Evolutionary conservation across 2,113 vertebrate species (phyloP).

Genomic region (Morone saxatilis): DNA sequence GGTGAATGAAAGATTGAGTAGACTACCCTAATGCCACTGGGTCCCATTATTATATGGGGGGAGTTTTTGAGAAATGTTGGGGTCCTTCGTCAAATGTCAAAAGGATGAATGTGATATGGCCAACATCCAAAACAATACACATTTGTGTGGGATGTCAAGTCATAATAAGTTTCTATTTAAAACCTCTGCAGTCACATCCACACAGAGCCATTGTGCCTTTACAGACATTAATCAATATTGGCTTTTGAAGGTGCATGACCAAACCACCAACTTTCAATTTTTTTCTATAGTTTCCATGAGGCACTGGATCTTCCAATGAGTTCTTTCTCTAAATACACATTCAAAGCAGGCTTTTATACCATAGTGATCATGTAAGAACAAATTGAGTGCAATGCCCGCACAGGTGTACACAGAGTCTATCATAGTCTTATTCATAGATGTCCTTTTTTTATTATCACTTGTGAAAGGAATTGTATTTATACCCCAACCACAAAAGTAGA

Average conservation of each 20-base stretch:
- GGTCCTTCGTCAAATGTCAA: constrained; percentile 69
- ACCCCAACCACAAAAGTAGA: constrained; percentile 19
- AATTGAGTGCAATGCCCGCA: constrained; percentile 6
- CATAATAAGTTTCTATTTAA: constrained; percentile 63
- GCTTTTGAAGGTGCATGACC: constrained; percentile 23
- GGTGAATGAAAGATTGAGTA: constrained; percentile 72
- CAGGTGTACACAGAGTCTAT: constrained; percentile 23
- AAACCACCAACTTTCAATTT: not conserved
- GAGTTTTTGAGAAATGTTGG: constrained; percentile 67
- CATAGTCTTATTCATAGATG: not conserved
- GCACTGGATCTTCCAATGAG: not conserved
- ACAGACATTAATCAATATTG: constrained; percentile 52
- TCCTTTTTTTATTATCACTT: constrained; percentile 8
- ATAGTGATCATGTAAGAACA: constrained; percentile 19
- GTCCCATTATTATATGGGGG: constrained; percentile 60
- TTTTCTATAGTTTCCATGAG: constrained; percentile 21
- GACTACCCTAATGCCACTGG: constrained; percentile 65
- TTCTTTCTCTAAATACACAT: not conserved
- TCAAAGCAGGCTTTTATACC: constrained; percentile 6
- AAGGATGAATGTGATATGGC: constrained; percentile 60
- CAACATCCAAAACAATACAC: constrained; percentile 55
- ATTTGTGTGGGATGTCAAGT: constrained; percentile 54
- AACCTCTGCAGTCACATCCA: constrained; percentile 16
- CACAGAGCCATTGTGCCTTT: constrained; percentile 16
- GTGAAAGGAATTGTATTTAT: constrained; percentile 46